Conservation (phyloP, 2,888 invertebrate genomes). For the Leptarthrus brevirostris region DNA sequence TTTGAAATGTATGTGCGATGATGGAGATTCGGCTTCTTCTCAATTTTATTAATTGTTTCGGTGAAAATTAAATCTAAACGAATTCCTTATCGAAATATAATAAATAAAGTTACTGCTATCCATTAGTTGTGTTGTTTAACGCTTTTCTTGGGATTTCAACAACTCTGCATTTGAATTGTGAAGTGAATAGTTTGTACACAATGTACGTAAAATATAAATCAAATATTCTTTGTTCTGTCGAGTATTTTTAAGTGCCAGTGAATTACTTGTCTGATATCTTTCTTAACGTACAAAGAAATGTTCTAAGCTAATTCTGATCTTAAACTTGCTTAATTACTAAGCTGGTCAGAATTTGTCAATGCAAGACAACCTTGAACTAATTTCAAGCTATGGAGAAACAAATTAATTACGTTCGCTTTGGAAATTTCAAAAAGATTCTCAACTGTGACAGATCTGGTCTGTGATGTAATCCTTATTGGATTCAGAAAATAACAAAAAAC, state of each 20-base stretch:
- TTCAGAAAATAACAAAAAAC: background rate
- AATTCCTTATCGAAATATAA: slow-evolving; percentile 15
- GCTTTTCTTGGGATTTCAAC: too few relatives aligned
- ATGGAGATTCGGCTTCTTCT: background rate
- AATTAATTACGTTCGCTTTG: background rate
- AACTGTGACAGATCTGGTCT: background rate
- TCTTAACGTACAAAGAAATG: slow-evolving; percentile 9
- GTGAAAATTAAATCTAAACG: slow-evolving; percentile 11
- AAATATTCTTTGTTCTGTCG: slow-evolving; percentile 16
- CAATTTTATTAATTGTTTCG: background rate
- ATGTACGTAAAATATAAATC: too few relatives aligned
- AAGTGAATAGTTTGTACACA: too few relatives aligned
- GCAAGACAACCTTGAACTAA: slow-evolving; percentile 16
- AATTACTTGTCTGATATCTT: background rate
- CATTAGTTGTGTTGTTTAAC: background rate
- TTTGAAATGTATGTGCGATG: background rate
- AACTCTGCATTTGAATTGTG: too few relatives aligned
- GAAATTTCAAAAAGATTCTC: slow-evolving; percentile 1
- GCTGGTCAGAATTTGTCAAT: background rate
- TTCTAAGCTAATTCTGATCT: background rate
- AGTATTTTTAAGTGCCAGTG: background rate
- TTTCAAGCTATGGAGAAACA: background rate
- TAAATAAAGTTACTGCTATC: background rate
- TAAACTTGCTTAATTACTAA: background rate
- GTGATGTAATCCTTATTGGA: background rate